These are phyloP conservation scores for Dryoscopus gambensis DNA, from an alignment of 2,113 vertebrate species.

Conservation along the genomic window DNA sequence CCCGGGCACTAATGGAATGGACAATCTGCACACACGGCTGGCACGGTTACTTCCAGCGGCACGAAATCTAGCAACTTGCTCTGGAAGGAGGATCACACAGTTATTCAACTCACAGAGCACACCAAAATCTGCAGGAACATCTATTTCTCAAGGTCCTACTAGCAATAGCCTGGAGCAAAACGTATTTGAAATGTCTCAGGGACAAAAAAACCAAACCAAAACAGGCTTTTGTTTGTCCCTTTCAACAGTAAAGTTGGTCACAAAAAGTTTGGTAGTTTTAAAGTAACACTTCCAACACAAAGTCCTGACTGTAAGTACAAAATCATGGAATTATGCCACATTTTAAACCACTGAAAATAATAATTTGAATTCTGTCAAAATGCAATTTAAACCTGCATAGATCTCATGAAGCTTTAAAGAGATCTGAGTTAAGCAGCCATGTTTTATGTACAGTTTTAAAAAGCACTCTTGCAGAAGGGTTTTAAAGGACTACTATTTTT, in stretches of 20 bases:
- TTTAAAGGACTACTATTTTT: not conserved
- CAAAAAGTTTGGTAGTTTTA: not conserved
- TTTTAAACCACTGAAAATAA: not conserved
- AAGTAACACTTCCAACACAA: not conserved
- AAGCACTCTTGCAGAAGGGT: not conserved
- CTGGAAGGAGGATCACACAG: not conserved
- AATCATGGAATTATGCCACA: not conserved
- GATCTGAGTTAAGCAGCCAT: not conserved
- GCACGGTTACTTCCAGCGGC: not conserved
- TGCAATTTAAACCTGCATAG: not conserved
- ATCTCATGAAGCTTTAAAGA: not conserved
- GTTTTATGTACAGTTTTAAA: not conserved
- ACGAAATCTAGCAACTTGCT: fast-evolving
- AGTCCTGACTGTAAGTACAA: not conserved
- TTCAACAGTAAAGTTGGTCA: not conserved
- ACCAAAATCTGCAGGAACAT: not conserved
- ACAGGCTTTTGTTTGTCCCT: not conserved
- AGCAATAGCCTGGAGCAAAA: not conserved
- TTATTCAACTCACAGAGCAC: not conserved
- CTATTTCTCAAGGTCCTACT: not conserved
- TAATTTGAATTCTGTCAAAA: not conserved
- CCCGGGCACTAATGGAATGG: not conserved
- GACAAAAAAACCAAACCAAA: not conserved
- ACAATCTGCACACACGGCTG: not conserved
- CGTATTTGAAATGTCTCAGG: not conserved